Base-by-base conservation (phyloP, 2,113 vertebrate species). In the Odontesthes bonariensis region DNA sequence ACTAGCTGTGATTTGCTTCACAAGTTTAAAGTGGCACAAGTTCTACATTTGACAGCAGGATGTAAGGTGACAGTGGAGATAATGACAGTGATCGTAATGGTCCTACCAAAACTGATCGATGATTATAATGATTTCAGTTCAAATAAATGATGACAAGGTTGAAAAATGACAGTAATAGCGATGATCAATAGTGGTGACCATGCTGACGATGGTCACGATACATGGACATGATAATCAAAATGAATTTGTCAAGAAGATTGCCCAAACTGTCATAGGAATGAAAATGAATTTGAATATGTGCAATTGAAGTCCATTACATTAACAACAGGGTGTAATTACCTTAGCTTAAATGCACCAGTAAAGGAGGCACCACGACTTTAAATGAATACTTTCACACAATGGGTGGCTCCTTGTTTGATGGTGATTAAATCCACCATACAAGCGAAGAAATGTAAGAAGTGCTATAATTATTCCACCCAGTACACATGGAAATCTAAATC, bases 381-480 rank as follows among this genome's bases (percentile, higher is more conserved):
- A 85, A 58, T 67, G 31, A 72, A 49, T 46, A 31, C 8, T 3
- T 54, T 69, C 3, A 23, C 31, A 75, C 51, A 69, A 71, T 68
- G 49, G 73, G 19, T 38, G 22, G 44, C 58, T 75, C 47, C 51
- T 64, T 42, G 57, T 49, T 67, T 27, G 58, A 79, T 6, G 4
- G 27, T 77, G 69, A 87, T 88, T 87, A 86, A 87, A 83, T 73
- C 58, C 65, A 40, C 67, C 67, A 65, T 66, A 33, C 68, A 74
- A 63, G 63, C 60, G 78, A 62, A 73, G 51, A 77, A 73, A 75
- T 74, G 56, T 57, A 60, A 83, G 69, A 79, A 67, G 44, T 79
- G 32, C 53, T 69, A 20, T 81, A 77, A 89, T 89, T 87, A 89
- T 91, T 91, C 67, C 78, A 74, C 63, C 52, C 32, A 58, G 20